Conservation (phyloP, 1,140 invertebrate genomes). For the Epicauta chinensis region DNA sequence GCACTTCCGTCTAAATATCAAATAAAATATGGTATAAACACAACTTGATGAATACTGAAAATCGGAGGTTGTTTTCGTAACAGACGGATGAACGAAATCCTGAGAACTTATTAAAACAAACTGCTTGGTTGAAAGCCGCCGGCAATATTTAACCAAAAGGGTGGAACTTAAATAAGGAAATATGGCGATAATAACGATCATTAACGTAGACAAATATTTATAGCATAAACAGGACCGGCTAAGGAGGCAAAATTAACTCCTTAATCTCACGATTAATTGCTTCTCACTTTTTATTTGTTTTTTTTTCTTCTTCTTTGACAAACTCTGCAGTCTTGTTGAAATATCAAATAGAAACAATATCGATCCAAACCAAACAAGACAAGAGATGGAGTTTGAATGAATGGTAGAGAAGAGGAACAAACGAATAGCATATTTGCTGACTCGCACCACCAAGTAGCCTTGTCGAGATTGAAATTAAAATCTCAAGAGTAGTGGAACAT, state of each 20-base stretch:
- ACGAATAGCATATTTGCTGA: constrained; percentile 11
- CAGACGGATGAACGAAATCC: constrained; percentile 5
- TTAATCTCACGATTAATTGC: not conserved
- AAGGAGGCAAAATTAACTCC: constrained; percentile 13
- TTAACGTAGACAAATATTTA: constrained; percentile 16
- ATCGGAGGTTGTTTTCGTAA: no score
- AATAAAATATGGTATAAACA: no score
- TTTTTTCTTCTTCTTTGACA: constrained; percentile 1
- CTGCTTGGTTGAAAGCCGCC: constrained; percentile 4
- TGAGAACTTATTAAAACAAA: constrained; percentile 17
- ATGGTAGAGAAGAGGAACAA: constrained; percentile 5
- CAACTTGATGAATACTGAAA: no score
- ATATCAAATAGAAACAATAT: constrained; percentile 2
- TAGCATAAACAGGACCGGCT: constrained; percentile 10
- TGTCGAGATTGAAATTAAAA: constrained; percentile 18
- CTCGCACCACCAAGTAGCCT: constrained; percentile 13
- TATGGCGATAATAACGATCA: constrained; percentile 18
- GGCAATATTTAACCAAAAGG: constrained; percentile 16
- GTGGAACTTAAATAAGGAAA: constrained; percentile 18
- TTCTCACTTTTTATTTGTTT: not conserved
- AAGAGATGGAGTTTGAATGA: not conserved
- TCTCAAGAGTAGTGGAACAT: constrained; percentile 17
- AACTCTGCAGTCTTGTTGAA: no score
- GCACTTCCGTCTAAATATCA: no score
- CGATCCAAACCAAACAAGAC: constrained; percentile 2